Conservation (phyloP, 2,888 invertebrate species). For the Lepidocyrtoides sp. region DNA sequence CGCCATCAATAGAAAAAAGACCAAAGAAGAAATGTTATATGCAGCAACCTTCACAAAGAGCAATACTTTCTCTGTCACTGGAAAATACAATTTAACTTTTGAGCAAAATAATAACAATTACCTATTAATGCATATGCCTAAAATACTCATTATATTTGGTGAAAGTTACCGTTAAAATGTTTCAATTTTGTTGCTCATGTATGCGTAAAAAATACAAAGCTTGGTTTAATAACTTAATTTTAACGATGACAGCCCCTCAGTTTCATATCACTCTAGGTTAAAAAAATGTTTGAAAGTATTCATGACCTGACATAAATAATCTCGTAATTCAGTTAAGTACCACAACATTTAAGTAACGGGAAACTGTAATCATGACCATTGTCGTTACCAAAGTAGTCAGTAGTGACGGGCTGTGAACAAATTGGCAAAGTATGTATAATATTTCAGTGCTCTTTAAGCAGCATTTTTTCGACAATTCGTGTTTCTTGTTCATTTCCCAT, state of each 20-base stretch:
- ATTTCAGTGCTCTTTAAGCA: not conserved
- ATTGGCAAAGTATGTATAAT: not conserved
- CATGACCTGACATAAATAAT: constrained; percentile 50
- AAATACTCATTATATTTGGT: not conserved
- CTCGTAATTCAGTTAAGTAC: not conserved
- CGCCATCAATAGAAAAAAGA: not conserved
- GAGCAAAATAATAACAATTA: not conserved
- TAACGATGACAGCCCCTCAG: no score
- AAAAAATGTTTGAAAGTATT: not conserved
- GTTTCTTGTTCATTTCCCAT: not conserved
- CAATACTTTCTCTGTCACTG: not conserved
- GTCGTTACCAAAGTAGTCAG: not conserved
- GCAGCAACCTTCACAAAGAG: not conserved
- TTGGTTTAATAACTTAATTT: not conserved
- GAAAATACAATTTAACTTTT: not conserved
- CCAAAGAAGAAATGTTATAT: not conserved
- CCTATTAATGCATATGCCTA: not conserved
- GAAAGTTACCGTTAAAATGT: no score
- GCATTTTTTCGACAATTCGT: not conserved
- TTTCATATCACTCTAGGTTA: no score
- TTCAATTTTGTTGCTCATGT: no score
- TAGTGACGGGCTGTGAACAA: not conserved
- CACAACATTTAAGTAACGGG: not conserved
- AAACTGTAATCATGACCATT: not conserved
- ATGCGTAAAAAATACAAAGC: not conserved